Percentiles rank a stretch among this genome's conserved stretches.
These are phyloP conservation scores for Gobius niger DNA, from an alignment of 2,113 vertebrate species.

Conservation along the genomic window DNA sequence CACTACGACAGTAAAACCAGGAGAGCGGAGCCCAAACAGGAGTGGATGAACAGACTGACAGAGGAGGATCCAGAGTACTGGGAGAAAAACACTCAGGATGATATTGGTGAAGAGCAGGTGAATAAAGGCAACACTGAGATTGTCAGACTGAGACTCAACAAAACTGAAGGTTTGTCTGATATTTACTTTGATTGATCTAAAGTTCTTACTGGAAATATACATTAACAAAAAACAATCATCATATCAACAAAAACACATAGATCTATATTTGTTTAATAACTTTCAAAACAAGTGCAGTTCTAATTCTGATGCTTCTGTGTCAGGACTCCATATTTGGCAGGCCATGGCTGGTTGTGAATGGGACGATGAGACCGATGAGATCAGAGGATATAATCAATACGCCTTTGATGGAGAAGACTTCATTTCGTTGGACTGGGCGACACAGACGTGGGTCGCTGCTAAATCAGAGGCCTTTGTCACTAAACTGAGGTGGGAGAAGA, in stretches of 20 bases:
- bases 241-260: not conserved
- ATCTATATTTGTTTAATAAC: not conserved
- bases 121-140: not conserved
- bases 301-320: not conserved
- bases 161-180: not conserved
- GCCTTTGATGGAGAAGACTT: constrained; percentile 61
- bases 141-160: not conserved
- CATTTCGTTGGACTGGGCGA: constrained; percentile 28
- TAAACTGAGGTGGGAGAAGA: constrained; percentile 5
- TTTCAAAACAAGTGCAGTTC: not conserved
- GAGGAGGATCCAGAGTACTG: not conserved
- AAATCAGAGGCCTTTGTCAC: not conserved
- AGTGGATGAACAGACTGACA: not conserved
- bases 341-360: not conserved
- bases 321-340: constrained; percentile 29
- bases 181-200: not conserved
- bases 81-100: not conserved
- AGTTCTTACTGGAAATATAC: not conserved
- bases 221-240: not conserved
- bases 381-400: rapidly evolving
- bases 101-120: not conserved
- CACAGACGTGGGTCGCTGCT: constrained; percentile 5
- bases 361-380: not conserved
- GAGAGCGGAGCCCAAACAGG: constrained; percentile 1
- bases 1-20: constrained; percentile 3